Conservation (phyloP, 2,797 vertebrate genomes). For the Sebastes cheni region DNA sequence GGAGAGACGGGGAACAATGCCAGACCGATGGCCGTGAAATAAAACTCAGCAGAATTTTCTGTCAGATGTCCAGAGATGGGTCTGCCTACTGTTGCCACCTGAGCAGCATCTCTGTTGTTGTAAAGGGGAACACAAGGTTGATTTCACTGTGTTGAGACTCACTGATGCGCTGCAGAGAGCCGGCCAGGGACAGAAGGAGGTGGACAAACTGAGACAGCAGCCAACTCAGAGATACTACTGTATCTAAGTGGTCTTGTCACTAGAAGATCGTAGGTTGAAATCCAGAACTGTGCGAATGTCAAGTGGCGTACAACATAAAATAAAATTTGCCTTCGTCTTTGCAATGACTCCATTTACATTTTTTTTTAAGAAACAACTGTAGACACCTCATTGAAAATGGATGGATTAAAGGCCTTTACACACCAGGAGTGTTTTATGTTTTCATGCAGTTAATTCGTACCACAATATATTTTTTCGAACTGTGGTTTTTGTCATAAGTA, state of each 20-base stretch:
- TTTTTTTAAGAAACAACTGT: background rate
- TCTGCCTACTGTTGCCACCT: conserved; percentile 20
- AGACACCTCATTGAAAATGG: background rate
- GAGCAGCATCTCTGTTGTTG: conserved; percentile 12
- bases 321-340: background rate
- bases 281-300: background rate
- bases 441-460: rapidly evolving
- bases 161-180: conserved; percentile 12
- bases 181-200: background rate
- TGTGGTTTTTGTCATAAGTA: too few species aligned
- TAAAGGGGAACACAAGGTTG: background rate
- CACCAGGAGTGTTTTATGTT: rapidly evolving
- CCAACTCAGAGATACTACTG: background rate
- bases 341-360: background rate
- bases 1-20: background rate
- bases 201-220: conserved; percentile 15
- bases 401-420: background rate
- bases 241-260: background rate
- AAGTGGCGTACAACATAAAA: background rate
- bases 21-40: background rate
- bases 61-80: conserved; percentile 16
- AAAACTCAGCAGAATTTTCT: conserved; percentile 29
- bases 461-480: too few species aligned
- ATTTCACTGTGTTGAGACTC: conserved; percentile 9
- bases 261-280: background rate